phyloP scores from a whole-genome alignment of 2,888 invertebrate species.

The Napeogenes sylphis region DNA sequence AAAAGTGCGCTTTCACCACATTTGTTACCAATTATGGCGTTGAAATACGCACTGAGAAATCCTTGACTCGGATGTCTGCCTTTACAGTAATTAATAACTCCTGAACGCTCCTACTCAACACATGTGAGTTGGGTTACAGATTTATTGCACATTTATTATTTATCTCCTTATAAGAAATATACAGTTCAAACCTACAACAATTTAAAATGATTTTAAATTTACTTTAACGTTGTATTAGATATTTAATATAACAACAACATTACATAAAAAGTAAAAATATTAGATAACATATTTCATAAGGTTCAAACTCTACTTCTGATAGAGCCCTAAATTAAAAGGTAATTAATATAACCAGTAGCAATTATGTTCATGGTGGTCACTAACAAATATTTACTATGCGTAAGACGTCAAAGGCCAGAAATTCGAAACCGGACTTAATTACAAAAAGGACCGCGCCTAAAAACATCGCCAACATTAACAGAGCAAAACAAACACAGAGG shows the following conservation, averaged over 20 bases:
- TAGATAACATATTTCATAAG: not conserved
- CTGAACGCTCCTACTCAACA: slow-evolving; percentile 56
- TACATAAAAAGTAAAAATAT: no score
- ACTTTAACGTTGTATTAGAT: no score
- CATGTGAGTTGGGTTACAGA: slow-evolving; percentile 58
- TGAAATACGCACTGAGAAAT: slow-evolving; percentile 66
- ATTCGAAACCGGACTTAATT: slow-evolving; percentile 27
- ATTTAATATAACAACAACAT: no score
- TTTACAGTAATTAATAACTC: slow-evolving; percentile 61
- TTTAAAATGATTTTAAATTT: no score
- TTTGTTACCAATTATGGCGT: slow-evolving; percentile 70
- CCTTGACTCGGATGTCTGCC: slow-evolving; percentile 54
- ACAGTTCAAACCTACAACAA: not conserved
- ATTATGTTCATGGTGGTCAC: slow-evolving; percentile 22
- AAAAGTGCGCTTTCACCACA: slow-evolving; percentile 42
- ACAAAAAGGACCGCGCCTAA: slow-evolving; percentile 29
- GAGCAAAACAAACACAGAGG: slow-evolving; percentile 41
- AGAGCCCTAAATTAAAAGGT: not conserved
- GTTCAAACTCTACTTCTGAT: not conserved
- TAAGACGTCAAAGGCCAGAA: slow-evolving; percentile 24
- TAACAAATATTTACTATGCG: slow-evolving; percentile 25
- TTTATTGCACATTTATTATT: slow-evolving; percentile 57
- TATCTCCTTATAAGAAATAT: slow-evolving; percentile 19
- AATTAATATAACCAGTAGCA: slow-evolving; percentile 10
- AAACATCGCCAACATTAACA: slow-evolving; percentile 22